Conservation (phyloP, 64 coral and sea anemone species). For the Pachyseris speciosa region DNA sequence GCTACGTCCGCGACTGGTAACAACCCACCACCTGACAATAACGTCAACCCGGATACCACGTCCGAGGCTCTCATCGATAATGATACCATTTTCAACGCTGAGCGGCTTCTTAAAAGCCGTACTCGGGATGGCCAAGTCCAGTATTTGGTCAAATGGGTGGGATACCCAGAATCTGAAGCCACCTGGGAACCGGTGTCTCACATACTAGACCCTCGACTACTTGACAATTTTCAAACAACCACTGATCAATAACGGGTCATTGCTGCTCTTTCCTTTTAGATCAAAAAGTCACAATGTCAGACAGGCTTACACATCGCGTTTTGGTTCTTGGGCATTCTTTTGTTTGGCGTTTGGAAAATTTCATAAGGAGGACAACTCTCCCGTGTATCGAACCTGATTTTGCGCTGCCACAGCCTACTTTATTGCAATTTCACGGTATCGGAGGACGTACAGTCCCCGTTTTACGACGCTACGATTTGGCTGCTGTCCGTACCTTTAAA, state of each 20-base stretch:
- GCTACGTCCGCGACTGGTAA: too few relatives aligned
- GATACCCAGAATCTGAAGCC: neutral
- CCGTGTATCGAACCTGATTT: too few relatives aligned
- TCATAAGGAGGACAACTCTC: neutral
- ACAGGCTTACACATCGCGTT: neutral
- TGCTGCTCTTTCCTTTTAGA: neutral
- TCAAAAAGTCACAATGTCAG: neutral
- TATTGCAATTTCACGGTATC: neutral
- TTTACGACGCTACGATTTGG: too few relatives aligned
- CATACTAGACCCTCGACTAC: slow-evolving; percentile 28
- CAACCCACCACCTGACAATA: too few relatives aligned
- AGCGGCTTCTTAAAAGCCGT: slow-evolving; percentile 21
- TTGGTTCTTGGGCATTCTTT: neutral
- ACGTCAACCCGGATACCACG: neutral
- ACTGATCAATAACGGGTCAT: neutral
- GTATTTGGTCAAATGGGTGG: slow-evolving; percentile 54
- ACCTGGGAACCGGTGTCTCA: slow-evolving; percentile 43
- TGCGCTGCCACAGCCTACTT: too few relatives aligned
- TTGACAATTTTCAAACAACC: neutral
- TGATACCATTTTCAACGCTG: slow-evolving; percentile 14
- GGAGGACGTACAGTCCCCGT: neutral
- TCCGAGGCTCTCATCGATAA: neutral
- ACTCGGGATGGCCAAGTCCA: slow-evolving; percentile 5
- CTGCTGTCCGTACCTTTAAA: neutral
- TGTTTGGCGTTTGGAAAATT: neutral